These are phyloP conservation scores for Percina caprodes DNA, from an alignment of 2,113 vertebrate species.

Conservation along the genomic window DNA sequence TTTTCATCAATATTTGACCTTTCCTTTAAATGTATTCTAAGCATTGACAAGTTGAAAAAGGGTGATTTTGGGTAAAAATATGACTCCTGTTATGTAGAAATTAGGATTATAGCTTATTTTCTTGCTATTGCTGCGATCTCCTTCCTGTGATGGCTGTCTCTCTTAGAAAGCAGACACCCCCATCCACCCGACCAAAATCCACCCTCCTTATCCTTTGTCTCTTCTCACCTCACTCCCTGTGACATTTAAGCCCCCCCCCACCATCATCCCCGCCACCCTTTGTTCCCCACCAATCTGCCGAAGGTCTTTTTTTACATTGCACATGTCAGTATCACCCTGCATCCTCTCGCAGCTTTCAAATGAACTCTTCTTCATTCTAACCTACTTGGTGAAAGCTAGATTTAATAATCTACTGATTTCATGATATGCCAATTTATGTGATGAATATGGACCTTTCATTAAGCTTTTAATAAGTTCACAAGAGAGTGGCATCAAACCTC, in stretches of 20 bases:
- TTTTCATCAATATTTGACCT: no score
- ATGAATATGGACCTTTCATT: slow-evolving; percentile 9
- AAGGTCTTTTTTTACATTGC: slow-evolving; percentile 7
- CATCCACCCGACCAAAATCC: background rate
- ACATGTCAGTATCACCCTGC: slow-evolving; percentile 1
- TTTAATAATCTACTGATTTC: slow-evolving; percentile 20
- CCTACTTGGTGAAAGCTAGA: background rate
- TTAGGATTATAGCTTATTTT: no score
- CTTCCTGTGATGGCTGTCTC: no score
- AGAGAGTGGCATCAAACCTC: background rate
- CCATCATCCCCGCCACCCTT: slow-evolving; percentile 27
- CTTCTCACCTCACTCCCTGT: slow-evolving; percentile 48
- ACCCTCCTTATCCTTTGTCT: slow-evolving; percentile 50
- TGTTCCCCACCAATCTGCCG: slow-evolving; percentile 33
- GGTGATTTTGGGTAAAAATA: no score
- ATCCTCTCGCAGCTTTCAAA: background rate
- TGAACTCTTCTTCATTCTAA: slow-evolving; percentile 3
- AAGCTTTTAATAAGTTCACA: slow-evolving; percentile 20
- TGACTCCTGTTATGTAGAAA: no score
- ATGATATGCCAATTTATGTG: background rate
- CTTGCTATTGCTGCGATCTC: no score
- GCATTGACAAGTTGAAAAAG: no score
- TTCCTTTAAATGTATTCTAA: no score
- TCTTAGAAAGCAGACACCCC: no score
- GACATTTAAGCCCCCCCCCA: slow-evolving; percentile 56